Evolutionary conservation across 2,888 invertebrate genomes (phyloP).

Genomic region (Acronicta leporina): DNA sequence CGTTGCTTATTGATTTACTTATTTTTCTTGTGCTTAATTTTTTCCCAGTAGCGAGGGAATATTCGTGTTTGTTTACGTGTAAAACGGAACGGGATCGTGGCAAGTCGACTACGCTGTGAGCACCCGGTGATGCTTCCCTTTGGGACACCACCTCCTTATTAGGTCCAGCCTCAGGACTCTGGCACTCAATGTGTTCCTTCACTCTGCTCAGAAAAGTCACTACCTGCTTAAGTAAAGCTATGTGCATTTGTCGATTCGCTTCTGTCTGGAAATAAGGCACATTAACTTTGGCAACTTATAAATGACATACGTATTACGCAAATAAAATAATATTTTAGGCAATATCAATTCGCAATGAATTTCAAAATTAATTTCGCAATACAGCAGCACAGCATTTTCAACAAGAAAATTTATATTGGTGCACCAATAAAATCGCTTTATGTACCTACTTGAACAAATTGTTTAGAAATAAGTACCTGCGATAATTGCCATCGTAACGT

Average conservation of each 20-base stretch:
- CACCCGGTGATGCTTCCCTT: constrained; percentile 58
- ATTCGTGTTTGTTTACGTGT: constrained; percentile 81
- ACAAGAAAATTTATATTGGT: constrained; percentile 57
- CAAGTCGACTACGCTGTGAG: constrained; percentile 73
- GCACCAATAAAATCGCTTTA: constrained; percentile 63
- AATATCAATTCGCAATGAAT: constrained; percentile 54
- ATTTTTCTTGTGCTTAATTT: constrained; percentile 80
- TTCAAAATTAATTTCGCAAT: constrained; percentile 41
- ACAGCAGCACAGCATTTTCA: constrained; percentile 32
- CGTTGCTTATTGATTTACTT: constrained; percentile 84
- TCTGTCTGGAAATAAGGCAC: constrained; percentile 89
- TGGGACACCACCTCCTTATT: constrained; percentile 60
- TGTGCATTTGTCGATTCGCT: constrained; percentile 92
- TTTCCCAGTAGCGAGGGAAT: constrained; percentile 69
- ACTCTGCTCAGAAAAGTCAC: constrained; percentile 91
- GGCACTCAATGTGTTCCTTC: constrained; percentile 90
- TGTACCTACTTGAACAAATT: background rate
- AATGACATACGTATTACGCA: constrained; percentile 3
- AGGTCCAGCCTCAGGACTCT: constrained; percentile 64
- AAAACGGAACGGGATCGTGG: constrained; percentile 81
- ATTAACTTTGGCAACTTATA: constrained; percentile 56
- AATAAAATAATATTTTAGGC: background rate
- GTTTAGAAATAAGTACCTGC: constrained; percentile 86
- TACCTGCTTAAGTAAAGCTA: constrained; percentile 92
- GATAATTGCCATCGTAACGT: constrained; percentile 93